These are phyloP conservation scores for Lepidocyrtoides sp. DNA, from an alignment of 2,888 invertebrate species.

Conservation along the genomic window DNA sequence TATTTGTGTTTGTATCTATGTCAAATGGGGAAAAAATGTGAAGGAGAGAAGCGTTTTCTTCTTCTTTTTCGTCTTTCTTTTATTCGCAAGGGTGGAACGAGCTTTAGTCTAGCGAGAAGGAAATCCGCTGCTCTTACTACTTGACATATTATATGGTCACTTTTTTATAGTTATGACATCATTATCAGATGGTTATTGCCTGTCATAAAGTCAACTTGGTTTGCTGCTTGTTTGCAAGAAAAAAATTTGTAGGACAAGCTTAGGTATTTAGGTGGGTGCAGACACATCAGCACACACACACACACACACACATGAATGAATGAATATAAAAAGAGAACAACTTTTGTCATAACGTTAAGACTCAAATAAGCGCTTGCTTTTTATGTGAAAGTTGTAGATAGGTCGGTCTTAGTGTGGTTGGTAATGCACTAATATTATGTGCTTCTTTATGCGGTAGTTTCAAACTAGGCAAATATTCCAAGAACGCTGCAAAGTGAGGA, in stretches of 20 bases:
- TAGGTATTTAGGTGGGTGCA: not conserved
- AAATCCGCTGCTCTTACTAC: slow-evolving; percentile 59
- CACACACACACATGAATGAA: not conserved
- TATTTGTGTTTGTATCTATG: not conserved
- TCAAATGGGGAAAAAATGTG: slow-evolving; percentile 50
- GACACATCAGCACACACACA: not conserved
- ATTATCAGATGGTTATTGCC: slow-evolving; percentile 71
- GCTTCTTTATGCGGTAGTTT: not conserved
- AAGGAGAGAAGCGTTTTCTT: slow-evolving; percentile 41
- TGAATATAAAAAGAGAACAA: not conserved
- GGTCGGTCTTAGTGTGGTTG: not conserved
- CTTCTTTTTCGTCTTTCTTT: slow-evolving; percentile 8
- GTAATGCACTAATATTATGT: not conserved
- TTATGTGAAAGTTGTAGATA: slow-evolving; percentile 3
- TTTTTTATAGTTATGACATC: slow-evolving; percentile 72
- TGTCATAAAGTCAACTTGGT: slow-evolving; percentile 68
- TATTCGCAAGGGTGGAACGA: not conserved
- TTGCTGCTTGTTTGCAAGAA: slow-evolving; percentile 13
- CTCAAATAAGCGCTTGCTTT: not conserved
- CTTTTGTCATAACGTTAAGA: not conserved
- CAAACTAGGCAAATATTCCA: not conserved
- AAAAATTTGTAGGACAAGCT: slow-evolving; percentile 36
- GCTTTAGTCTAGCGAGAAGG: slow-evolving; percentile 11
- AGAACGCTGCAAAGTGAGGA: not conserved
- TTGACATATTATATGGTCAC: slow-evolving; percentile 65